phyloP scores from a whole-genome alignment of 2,888 invertebrate genomes.

The Antheraea assamensis region DNA sequence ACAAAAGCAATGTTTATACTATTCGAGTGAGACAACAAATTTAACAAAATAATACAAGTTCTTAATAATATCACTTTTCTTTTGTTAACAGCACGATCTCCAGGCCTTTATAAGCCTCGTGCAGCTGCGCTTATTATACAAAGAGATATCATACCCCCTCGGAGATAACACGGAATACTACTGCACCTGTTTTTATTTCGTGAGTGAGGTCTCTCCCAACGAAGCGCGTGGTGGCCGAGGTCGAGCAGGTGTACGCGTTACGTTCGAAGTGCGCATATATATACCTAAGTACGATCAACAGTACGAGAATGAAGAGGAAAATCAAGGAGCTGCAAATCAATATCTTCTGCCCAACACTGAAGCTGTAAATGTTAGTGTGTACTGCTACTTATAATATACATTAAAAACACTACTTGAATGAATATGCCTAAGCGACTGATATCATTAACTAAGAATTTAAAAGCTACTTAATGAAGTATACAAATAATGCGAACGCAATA shows the following conservation, averaged over 20 bases:
- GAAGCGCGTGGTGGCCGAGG: not conserved
- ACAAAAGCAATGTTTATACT: too few relatives aligned
- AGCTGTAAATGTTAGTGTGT: not conserved
- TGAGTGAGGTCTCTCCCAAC: not conserved
- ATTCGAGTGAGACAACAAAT: not conserved
- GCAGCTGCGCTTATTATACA: not conserved
- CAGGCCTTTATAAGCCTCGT: not conserved
- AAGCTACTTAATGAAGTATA: not conserved
- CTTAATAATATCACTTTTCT: not conserved
- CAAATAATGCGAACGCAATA: not conserved
- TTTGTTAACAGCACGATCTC: slow-evolving; percentile 1
- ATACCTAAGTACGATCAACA: not conserved
- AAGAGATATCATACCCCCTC: not conserved
- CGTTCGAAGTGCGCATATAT: not conserved
- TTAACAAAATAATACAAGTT: not conserved
- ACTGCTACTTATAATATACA: not conserved
- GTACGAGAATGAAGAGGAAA: not conserved
- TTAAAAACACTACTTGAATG: not conserved
- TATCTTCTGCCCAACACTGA: not conserved
- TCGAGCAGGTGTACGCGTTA: not conserved
- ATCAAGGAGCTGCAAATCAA: not conserved
- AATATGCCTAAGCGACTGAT: not conserved
- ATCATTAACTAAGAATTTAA: not conserved
- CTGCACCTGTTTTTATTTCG: not conserved
- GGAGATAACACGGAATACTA: not conserved